Conservation (phyloP, 2,888 invertebrate genomes). For the Vanessa cardui region DNA sequence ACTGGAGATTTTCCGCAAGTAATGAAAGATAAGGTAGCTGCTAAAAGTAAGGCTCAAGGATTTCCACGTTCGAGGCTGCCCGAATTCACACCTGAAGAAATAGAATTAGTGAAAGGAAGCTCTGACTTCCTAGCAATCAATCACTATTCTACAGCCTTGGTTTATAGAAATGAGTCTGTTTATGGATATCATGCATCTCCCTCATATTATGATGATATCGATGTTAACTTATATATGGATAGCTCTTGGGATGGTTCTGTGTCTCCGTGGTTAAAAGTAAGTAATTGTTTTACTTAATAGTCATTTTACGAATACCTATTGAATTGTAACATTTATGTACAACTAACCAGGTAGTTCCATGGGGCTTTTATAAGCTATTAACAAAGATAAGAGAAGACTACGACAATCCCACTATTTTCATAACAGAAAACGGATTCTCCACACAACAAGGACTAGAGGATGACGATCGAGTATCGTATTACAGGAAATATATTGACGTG, state of each 20-base stretch:
- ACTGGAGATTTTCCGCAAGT: slow-evolving; percentile 84
- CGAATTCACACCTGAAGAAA: slow-evolving; percentile 66
- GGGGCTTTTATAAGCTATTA: slow-evolving; percentile 79
- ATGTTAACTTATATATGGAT: slow-evolving; percentile 21
- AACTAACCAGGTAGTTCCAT: slow-evolving; percentile 66
- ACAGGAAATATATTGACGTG: slow-evolving; percentile 59
- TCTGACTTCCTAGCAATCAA: slow-evolving; percentile 80
- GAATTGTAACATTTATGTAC: neutral
- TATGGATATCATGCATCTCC: slow-evolving; percentile 41
- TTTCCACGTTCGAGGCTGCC: slow-evolving; percentile 68
- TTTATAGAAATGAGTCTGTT: slow-evolving; percentile 50
- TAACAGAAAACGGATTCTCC: slow-evolving; percentile 81
- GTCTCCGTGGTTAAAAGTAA: slow-evolving; percentile 43
- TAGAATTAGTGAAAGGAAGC: slow-evolving; percentile 53
- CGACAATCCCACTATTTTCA: slow-evolving; percentile 74
- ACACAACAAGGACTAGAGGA: slow-evolving; percentile 58
- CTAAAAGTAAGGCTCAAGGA: slow-evolving; percentile 77
- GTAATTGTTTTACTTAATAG: neutral
- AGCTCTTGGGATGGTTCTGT: slow-evolving; percentile 45
- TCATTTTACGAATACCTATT: neutral
- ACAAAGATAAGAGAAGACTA: slow-evolving; percentile 71
- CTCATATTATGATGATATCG: slow-evolving; percentile 48
- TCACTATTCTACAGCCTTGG: slow-evolving; percentile 79
- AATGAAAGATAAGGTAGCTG: slow-evolving; percentile 80
- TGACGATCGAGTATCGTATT: slow-evolving; percentile 60